Evolutionary conservation across 2,888 invertebrate genomes (phyloP).

Genomic region (Andrena dorsata): DNA sequence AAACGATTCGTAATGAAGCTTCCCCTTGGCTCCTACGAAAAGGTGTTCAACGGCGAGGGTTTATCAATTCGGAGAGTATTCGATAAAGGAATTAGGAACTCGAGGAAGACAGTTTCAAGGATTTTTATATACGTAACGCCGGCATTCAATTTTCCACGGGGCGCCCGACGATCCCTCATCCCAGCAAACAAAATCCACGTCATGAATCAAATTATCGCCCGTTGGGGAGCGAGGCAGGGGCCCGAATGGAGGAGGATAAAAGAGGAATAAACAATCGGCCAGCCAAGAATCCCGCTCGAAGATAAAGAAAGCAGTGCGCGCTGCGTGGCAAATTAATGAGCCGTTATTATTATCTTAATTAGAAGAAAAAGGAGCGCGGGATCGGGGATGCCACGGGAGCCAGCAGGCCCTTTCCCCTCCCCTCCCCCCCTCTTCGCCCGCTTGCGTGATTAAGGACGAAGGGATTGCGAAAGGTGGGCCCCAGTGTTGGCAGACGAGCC

Average conservation of each 20-base stretch:
- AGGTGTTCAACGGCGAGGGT: no score
- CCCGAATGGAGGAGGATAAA: not conserved
- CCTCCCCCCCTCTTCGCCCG: conserved; percentile 36
- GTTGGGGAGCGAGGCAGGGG: not conserved
- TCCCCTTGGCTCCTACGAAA: no score
- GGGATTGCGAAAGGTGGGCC: conserved; percentile 69
- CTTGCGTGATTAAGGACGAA: conserved; percentile 72
- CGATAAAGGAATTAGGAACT: no score
- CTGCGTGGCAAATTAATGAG: conserved; percentile 58
- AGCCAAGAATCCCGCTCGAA: not conserved
- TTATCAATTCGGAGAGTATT: no score
- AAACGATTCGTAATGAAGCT: no score
- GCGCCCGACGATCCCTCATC: conserved; percentile 14
- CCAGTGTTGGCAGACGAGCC: conserved; percentile 80
- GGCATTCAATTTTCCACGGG: not conserved
- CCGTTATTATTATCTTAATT: conserved; percentile 70
- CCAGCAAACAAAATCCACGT: conserved; percentile 18
- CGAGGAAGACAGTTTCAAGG: no score
- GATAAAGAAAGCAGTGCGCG: conserved; percentile 24
- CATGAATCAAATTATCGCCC: conserved; percentile 38
- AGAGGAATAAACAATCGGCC: conserved; percentile 37
- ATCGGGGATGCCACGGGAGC: conserved; percentile 48
- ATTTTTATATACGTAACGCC: no score
- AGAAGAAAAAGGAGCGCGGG: conserved; percentile 57
- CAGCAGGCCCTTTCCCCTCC: conserved; percentile 16